These are phyloP conservation scores for Paraplagusia blochii DNA, from an alignment of 2,113 vertebrate genomes.

Conservation along the genomic window DNA sequence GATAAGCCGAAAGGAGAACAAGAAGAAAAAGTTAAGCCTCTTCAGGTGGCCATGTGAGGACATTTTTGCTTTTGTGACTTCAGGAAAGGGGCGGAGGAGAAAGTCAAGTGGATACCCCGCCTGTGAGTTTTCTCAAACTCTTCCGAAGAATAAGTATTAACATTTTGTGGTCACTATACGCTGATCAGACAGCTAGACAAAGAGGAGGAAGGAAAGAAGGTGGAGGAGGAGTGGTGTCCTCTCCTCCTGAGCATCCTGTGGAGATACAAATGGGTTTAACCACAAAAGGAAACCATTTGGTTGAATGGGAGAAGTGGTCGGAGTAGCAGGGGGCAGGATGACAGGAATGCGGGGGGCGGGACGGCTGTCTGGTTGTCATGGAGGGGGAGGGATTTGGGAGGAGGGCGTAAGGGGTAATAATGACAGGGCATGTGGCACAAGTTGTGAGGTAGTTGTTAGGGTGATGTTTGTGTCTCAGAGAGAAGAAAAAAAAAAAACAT, in stretches of 20 bases:
- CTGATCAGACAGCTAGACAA: neutral
- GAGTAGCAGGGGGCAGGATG: neutral
- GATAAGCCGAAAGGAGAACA: too few relatives aligned
- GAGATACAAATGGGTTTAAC: slow-evolving; percentile 39
- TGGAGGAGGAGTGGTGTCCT: neutral
- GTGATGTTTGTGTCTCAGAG: neutral
- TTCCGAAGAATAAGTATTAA: neutral
- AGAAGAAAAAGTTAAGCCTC: too few relatives aligned
- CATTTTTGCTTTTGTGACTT: neutral
- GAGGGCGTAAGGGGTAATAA: neutral
- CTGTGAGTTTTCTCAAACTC: neutral
- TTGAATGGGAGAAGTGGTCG: neutral
- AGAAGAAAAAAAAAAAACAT: slow-evolving; percentile 11
- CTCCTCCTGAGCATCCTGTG: slow-evolving; percentile 24
- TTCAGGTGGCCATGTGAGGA: neutral
- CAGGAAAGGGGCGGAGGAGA: slow-evolving; percentile 9
- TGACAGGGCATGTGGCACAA: neutral
- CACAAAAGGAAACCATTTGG: slow-evolving; percentile 51
- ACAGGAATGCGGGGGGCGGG: neutral
- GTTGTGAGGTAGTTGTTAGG: slow-evolving; percentile 1
- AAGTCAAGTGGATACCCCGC: slow-evolving; percentile 2
- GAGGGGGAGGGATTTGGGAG: too few relatives aligned
- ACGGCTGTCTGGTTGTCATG: neutral
- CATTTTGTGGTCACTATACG: neutral
- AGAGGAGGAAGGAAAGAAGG: neutral